These are phyloP conservation scores for Bostrychus sinensis DNA, from an alignment of 2,113 vertebrate genomes.

Conservation along the genomic window DNA sequence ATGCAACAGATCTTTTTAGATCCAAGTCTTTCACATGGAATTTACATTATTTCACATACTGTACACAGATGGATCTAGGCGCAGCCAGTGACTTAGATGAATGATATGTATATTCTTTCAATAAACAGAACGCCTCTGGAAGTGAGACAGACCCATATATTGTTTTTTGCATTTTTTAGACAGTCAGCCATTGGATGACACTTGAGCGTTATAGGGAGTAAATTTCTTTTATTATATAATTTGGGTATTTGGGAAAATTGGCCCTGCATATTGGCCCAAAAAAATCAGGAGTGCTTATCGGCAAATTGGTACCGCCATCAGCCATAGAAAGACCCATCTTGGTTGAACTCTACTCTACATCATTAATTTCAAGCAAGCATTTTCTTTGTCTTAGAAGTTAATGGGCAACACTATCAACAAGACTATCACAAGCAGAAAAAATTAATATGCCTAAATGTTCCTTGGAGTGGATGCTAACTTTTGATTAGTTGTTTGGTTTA, in stretches of 20 bases:
- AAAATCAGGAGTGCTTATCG: too few relatives aligned
- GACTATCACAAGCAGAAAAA: not conserved
- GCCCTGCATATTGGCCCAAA: too few relatives aligned
- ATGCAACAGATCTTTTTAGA: slow-evolving; percentile 20
- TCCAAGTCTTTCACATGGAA: slow-evolving; percentile 51
- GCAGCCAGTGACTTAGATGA: not conserved
- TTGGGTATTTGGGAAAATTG: too few relatives aligned
- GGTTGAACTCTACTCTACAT: too few relatives aligned
- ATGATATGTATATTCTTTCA: slow-evolving; percentile 13
- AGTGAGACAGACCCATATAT: too few relatives aligned
- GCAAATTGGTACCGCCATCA: too few relatives aligned
- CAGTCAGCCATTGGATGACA: too few relatives aligned
- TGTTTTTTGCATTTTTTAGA: too few relatives aligned
- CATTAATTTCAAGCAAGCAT: slow-evolving; percentile 15
- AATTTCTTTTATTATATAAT: too few relatives aligned
- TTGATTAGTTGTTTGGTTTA: not conserved
- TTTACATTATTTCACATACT: slow-evolving; percentile 32
- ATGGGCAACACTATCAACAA: slow-evolving; percentile 2
- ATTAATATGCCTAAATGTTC: not conserved
- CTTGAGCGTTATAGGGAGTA: too few relatives aligned
- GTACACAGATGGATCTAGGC: slow-evolving; percentile 20
- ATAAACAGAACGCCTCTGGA: slow-evolving; percentile 25
- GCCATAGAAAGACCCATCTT: too few relatives aligned
- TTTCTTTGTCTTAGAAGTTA: not conserved
- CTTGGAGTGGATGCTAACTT: not conserved